Percentiles rank a stretch among this genome's conserved stretches.
These are phyloP conservation scores for Odontocerum albicorne DNA, from an alignment of 2,888 invertebrate species.

Conservation along the genomic window DNA sequence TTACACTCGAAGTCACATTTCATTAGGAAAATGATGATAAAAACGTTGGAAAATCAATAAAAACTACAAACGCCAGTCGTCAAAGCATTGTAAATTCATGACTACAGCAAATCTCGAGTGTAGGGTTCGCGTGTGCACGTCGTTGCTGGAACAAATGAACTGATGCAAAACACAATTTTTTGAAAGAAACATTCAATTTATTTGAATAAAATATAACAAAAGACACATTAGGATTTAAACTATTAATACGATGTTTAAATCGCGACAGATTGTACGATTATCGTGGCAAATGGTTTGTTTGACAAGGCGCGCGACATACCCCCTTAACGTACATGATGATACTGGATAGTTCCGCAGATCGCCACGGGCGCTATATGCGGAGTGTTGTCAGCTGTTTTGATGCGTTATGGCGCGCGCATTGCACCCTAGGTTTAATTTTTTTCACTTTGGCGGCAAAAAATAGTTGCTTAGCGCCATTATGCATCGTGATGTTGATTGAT, in stretches of 20 bases:
- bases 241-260: not conserved
- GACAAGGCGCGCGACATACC: slow-evolving; percentile 11
- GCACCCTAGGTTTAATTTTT: slow-evolving; percentile 1
- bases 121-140: slow-evolving; percentile 12
- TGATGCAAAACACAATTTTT: slow-evolving; percentile 12
- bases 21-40: slow-evolving; percentile 1
- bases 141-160: not conserved
- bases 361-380: slow-evolving; percentile 17
- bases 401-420: slow-evolving; percentile 11
- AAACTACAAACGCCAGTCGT: slow-evolving; percentile 22
- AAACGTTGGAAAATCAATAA: slow-evolving; percentile 28
- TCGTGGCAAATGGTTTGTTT: not conserved
- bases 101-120: not conserved
- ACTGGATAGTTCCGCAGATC: slow-evolving; percentile 20
- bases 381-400: slow-evolving; percentile 16
- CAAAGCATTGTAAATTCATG: slow-evolving; percentile 10
- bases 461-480: not conserved
- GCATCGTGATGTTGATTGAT: slow-evolving; percentile 9
- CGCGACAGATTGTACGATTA: not conserved
- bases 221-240: not conserved
- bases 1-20: slow-evolving; percentile 5
- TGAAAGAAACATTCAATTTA: slow-evolving; percentile 20
- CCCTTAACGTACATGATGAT: slow-evolving; percentile 16
- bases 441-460: slow-evolving; percentile 28
- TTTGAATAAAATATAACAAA: not conserved